phyloP scores from a whole-genome alignment of 2,888 invertebrate species.

The Campoletis raptor region DNA sequence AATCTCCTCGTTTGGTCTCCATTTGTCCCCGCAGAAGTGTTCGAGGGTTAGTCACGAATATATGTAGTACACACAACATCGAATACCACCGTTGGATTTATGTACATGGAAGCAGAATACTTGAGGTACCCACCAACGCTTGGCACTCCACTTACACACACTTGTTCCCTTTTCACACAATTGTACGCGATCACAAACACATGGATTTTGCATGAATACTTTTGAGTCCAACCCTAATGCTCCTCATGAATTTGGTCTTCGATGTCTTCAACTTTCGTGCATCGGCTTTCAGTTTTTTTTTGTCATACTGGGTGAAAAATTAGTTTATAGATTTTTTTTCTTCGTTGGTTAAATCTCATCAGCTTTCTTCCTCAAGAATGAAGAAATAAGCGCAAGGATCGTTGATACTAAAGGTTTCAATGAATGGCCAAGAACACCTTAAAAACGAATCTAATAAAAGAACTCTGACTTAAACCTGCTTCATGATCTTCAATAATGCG shows the following conservation, averaged over 20 bases:
- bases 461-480: not conserved
- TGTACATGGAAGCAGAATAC: conserved; percentile 45
- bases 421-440: not conserved
- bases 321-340: not conserved
- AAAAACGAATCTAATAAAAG: not conserved
- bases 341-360: not conserved
- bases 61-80: conserved; percentile 38
- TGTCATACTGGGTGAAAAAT: conserved; percentile 2
- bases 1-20: conserved; percentile 76
- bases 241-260: conserved; percentile 32
- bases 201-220: conserved; percentile 21
- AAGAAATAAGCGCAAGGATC: not conserved
- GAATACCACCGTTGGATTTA: conserved; percentile 30
- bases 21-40: conserved; percentile 76
- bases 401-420: not conserved
- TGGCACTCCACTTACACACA: conserved; percentile 44
- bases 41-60: conserved; percentile 72
- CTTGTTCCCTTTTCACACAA: conserved; percentile 25
- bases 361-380: not conserved
- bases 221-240: conserved; percentile 25
- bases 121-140: conserved; percentile 63
- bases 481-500: not conserved
- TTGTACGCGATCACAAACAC: not conserved
- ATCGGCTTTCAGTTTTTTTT: conserved; percentile 7
- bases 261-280: conserved; percentile 30